Evolutionary conservation across 2,113 vertebrate species (phyloP), one percentile per base, ranked within the genome.

Genomic region (Sigmodon hispidus): DNA sequence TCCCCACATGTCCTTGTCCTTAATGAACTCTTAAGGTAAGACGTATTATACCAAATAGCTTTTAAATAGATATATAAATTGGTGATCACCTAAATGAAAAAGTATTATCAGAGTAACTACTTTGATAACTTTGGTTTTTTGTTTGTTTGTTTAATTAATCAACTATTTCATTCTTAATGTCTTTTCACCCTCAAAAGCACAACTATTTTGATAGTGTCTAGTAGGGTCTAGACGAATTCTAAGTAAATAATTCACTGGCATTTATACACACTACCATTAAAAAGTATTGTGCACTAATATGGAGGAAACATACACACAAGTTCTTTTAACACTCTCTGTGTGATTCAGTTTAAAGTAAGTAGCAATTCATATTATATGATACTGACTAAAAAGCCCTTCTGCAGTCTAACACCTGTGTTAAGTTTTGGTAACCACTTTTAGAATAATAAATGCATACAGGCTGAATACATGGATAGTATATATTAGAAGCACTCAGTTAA

Each of bases 101-200:
- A 2, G 65, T 40, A 40, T 75, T 65, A 86, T 9, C 26, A 93
- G 65, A 91, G 70, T 22, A 91, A 12, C 81, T 92, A 70, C 36
- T 93, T 87, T 88, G 76, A 88, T 90, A 95, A 83, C 15, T 92
- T 67, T n/a, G 36, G 22, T 43, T 67, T 91, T 93, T 36, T 70
- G 6, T 16, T 69, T 70, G 36, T 63, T 70, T 70, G 36, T 70
- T 3, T 85, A 96, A 52, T 70, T 50, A 93, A 86, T 52, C 4
- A 61, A 75, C 40, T 87, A 43, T 21, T 75, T 26, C 69, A 90
- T 55, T 91, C 29, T n/a, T n/a, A 93, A 77, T 40, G 17, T 15
- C 15, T 85, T 88, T 95, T 90, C 63, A 69, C 29, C 73, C 57
- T n/a, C 91, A 93, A 97, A 77, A 36, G n/a, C 40, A 93, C 43